phyloP scores from a whole-genome alignment of 2,113 vertebrate genomes.

The Oreochromis aureus region DNA sequence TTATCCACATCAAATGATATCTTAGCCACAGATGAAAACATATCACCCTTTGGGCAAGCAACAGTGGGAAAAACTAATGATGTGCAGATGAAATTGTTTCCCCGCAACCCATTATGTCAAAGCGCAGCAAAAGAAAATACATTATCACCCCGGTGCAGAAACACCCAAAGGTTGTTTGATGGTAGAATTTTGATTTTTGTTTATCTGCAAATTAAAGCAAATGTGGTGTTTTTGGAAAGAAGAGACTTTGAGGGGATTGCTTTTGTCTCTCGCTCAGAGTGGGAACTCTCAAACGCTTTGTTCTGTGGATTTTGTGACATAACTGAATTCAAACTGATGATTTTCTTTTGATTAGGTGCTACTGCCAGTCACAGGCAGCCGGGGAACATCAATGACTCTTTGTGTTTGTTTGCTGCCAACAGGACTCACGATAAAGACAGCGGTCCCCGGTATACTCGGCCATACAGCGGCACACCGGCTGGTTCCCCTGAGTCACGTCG shows the following conservation, averaged over 20 bases:
- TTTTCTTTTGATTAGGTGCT: neutral
- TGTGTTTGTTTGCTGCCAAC: neutral
- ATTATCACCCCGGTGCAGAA: slow-evolving; percentile 54
- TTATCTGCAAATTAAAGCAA: slow-evolving; percentile 42
- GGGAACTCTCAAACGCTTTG: slow-evolving; percentile 3
- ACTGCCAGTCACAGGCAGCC: neutral
- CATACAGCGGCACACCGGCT: slow-evolving; percentile 86
- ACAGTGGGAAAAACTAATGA: slow-evolving; percentile 57
- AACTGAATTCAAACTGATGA: neutral
- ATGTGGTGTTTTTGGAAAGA: slow-evolving; percentile 25
- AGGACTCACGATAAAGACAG: slow-evolving; percentile 91
- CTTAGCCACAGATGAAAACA: slow-evolving; percentile 60
- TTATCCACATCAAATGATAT: slow-evolving; percentile 70
- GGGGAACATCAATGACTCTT: neutral
- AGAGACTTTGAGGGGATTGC: slow-evolving; percentile 22
- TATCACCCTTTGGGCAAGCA: slow-evolving; percentile 55
- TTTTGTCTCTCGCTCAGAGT: slow-evolving; percentile 3
- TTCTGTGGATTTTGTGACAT: neutral
- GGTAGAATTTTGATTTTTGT: slow-evolving; percentile 34
- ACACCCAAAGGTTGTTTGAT: slow-evolving; percentile 53
- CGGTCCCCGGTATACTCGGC: slow-evolving; percentile 90
- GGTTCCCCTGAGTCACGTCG: slow-evolving; percentile 87
- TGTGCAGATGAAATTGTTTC: slow-evolving; percentile 54
- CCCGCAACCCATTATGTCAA: slow-evolving; percentile 51
- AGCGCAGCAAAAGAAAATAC: slow-evolving; percentile 38